A percentile compares a stretch with the other conserved stretches of the same genome.
Evolutionary conservation across 2,888 invertebrate species (phyloP).

Genomic region (Thecophora atra): DNA sequence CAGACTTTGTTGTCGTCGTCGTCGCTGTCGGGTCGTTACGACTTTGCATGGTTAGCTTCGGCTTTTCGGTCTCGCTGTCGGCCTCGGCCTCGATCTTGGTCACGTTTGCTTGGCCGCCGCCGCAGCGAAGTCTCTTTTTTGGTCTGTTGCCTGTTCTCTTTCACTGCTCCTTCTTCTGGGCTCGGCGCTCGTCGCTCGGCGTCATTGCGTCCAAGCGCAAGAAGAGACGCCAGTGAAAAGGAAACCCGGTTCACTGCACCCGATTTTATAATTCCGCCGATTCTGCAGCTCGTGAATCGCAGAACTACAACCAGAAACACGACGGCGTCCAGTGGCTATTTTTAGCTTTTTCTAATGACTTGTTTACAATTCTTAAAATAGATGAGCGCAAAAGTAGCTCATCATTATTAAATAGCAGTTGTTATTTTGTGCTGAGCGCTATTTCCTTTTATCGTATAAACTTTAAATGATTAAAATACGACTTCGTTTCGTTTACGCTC

Average conservation of each 20-base stretch:
- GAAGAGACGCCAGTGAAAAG: neutral
- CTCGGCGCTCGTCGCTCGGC: neutral
- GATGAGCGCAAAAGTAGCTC: conserved; percentile 30
- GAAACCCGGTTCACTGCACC: conserved; percentile 30
- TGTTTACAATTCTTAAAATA: conserved; percentile 54
- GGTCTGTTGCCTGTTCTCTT: neutral
- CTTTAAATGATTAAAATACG: no score
- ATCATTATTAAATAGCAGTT: conserved; percentile 21
- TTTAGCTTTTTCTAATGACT: conserved; percentile 57
- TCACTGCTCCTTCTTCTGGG: neutral
- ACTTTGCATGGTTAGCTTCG: conserved; percentile 20
- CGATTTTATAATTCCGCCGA: neutral
- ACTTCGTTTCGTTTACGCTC: no score
- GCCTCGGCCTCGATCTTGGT: neutral
- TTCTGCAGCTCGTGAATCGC: neutral
- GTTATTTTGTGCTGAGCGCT: neutral
- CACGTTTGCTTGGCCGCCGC: conserved; percentile 1
- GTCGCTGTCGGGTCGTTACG: conserved; percentile 18
- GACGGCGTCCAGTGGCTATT: conserved; percentile 46
- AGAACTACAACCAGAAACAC: conserved; percentile 8
- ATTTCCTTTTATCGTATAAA: no score
- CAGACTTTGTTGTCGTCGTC: neutral
- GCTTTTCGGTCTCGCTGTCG: conserved; percentile 6
- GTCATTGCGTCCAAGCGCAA: neutral
- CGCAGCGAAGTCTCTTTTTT: neutral